Evolutionary conservation across 2,797 vertebrate species (phyloP).

Genomic region (Mustela erminea): DNA sequence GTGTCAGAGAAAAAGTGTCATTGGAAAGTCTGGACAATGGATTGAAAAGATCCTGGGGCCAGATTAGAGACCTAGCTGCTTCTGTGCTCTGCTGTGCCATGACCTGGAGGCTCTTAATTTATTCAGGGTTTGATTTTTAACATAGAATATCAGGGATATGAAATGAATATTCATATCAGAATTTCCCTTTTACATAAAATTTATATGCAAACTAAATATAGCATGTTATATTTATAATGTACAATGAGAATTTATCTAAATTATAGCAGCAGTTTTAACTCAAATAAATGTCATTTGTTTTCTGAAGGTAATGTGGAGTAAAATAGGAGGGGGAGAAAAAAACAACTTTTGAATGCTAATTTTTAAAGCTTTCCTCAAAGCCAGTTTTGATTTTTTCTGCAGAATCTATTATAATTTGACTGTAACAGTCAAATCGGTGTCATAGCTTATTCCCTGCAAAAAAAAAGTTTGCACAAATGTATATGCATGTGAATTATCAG

Average conservation of each 20-base stretch:
- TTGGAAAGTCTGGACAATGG: neutral
- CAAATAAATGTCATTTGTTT: neutral
- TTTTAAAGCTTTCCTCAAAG: neutral
- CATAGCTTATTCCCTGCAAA: neutral
- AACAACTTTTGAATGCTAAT: neutral
- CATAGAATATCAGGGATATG: neutral
- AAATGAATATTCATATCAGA: neutral
- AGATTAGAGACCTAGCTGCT: neutral
- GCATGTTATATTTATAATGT: neutral
- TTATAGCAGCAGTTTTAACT: slow-evolving; percentile 26
- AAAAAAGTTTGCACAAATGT: neutral
- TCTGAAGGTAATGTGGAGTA: neutral
- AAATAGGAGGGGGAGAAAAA: neutral
- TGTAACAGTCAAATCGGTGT: neutral
- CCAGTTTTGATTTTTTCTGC: slow-evolving; percentile 33
- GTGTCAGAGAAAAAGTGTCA: neutral
- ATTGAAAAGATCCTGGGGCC: neutral
- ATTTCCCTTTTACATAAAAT: slow-evolving; percentile 55
- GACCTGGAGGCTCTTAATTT: neutral
- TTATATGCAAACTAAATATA: slow-evolving; percentile 39
- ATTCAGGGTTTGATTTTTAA: neutral
- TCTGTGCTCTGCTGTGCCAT: neutral
- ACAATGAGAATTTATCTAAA: neutral
- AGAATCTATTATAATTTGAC: neutral
- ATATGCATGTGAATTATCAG: neutral